phyloP scores from a whole-genome alignment of 1,140 invertebrate species.

The Drosophila nasuta region DNA sequence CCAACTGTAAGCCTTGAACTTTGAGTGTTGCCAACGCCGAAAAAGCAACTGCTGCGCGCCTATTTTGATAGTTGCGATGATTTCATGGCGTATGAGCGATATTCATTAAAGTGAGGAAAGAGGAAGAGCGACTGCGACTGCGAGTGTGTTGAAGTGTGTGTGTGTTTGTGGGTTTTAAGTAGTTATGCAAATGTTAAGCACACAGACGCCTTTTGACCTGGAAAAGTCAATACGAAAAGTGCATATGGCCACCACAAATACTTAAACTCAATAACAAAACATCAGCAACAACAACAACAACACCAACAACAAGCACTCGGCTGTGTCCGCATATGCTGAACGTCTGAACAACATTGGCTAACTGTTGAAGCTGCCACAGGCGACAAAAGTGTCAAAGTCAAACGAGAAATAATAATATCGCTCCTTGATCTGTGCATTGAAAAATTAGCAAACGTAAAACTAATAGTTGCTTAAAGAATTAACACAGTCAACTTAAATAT shows the following conservation, averaged over 20 bases:
- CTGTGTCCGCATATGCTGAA: slow-evolving; percentile 14
- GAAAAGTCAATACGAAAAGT: slow-evolving; percentile 74
- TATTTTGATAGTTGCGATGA: slow-evolving; percentile 42
- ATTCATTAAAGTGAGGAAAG: slow-evolving; percentile 42
- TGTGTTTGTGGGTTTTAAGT: slow-evolving; percentile 58
- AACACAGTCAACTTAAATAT: too few species aligned
- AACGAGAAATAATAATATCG: neutral
- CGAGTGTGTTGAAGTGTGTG: neutral
- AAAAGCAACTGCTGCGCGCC: slow-evolving; percentile 31
- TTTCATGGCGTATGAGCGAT: slow-evolving; percentile 73
- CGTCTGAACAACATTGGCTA: slow-evolving; percentile 19
- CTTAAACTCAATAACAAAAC: slow-evolving; percentile 6
- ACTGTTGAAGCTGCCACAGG: slow-evolving; percentile 27
- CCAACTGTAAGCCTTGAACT: slow-evolving; percentile 64
- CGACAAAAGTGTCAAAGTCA: slow-evolving; percentile 15
- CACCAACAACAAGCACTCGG: slow-evolving; percentile 23
- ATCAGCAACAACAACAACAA: slow-evolving; percentile 10
- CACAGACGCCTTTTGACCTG: slow-evolving; percentile 75
- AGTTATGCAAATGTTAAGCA: slow-evolving; percentile 79
- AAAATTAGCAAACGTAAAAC: too few species aligned
- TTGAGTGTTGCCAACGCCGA: slow-evolving; percentile 20
- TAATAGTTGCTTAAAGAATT: too few species aligned
- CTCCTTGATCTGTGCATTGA: too few species aligned
- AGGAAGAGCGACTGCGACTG: neutral
- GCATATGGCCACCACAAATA: slow-evolving; percentile 55